Percentiles rank a stretch among this genome's conserved stretches.
Conservation (phyloP, 2,797 vertebrate genomes). For the Hafferia zeledoni region DNA sequence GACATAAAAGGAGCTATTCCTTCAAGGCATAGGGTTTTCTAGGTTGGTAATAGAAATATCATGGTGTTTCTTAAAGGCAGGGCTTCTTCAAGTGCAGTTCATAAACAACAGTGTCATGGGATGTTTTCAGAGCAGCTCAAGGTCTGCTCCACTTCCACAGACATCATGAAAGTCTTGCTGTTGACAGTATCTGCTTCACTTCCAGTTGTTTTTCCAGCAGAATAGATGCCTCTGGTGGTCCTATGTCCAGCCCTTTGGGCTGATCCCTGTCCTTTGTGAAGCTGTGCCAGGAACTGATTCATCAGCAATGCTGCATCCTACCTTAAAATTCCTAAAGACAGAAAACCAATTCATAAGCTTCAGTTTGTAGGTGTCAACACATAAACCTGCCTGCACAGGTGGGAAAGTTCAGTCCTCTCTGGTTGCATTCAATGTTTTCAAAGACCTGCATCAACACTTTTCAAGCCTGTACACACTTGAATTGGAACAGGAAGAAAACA, state of each 20-base stretch:
- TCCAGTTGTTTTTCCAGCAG: neutral
- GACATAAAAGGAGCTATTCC: neutral
- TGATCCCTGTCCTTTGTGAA: neutral
- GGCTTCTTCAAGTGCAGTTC: neutral
- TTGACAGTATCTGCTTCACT: neutral
- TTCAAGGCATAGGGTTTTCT: neutral
- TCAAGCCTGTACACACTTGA: neutral
- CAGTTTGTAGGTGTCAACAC: neutral
- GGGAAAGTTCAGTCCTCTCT: neutral
- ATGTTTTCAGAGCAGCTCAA: neutral
- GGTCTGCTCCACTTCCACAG: neutral
- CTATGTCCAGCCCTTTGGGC: neutral
- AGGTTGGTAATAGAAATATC: neutral
- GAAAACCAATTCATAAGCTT: neutral
- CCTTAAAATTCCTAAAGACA: neutral
- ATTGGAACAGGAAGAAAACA: neutral
- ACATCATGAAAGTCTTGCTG: neutral
- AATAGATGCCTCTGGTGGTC: neutral
- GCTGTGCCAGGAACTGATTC: neutral
- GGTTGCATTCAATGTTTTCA: neutral
- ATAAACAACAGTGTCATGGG: neutral
- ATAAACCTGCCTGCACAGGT: neutral
- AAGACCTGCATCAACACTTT: neutral
- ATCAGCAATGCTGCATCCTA: neutral
- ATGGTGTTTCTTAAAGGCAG: neutral